Evolutionary conservation across 2,888 invertebrate species (phyloP).

Genomic region (Drosophila phalerata): DNA sequence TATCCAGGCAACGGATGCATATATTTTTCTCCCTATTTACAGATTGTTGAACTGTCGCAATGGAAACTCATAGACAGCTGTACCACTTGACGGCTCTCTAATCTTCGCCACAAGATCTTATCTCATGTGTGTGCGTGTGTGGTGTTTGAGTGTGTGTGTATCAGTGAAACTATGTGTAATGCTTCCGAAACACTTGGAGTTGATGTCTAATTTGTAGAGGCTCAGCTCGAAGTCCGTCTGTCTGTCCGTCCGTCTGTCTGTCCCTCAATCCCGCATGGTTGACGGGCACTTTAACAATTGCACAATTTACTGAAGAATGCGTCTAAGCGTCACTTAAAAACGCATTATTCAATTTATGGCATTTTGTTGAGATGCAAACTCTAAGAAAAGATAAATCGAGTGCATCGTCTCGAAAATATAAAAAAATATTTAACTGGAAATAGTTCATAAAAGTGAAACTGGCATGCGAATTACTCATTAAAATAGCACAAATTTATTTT

Average conservation of each 20-base stretch:
- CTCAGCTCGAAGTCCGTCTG: not conserved
- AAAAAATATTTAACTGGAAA: slow-evolving; percentile 15
- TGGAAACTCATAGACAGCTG: slow-evolving; percentile 34
- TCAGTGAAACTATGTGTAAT: slow-evolving; percentile 28
- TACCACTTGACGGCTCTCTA: slow-evolving; percentile 42
- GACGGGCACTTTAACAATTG: slow-evolving; percentile 69
- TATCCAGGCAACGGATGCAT: slow-evolving; percentile 22
- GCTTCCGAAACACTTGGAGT: slow-evolving; percentile 46
- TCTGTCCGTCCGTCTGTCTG: not conserved
- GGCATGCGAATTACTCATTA: slow-evolving; percentile 14
- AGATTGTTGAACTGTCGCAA: slow-evolving; percentile 73
- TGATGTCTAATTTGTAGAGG: slow-evolving; percentile 54
- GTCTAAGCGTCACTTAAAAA: slow-evolving; percentile 83
- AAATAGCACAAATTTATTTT: slow-evolving; percentile 7
- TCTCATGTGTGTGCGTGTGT: slow-evolving; percentile 16
- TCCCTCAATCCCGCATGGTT: slow-evolving; percentile 47
- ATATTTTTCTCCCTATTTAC: slow-evolving; percentile 40
- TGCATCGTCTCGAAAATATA: slow-evolving; percentile 5
- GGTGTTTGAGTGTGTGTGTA: slow-evolving; percentile 1
- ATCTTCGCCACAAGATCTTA: slow-evolving; percentile 57
- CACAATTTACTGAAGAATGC: slow-evolving; percentile 82
- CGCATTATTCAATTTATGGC: slow-evolving; percentile 80
- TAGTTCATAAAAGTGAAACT: slow-evolving; percentile 6
- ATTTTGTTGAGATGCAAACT: slow-evolving; percentile 41
- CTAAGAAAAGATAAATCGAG: slow-evolving; percentile 21